Base-by-base conservation (phyloP, 2,797 vertebrate genomes). In the Neomorphus geoffroyi region DNA sequence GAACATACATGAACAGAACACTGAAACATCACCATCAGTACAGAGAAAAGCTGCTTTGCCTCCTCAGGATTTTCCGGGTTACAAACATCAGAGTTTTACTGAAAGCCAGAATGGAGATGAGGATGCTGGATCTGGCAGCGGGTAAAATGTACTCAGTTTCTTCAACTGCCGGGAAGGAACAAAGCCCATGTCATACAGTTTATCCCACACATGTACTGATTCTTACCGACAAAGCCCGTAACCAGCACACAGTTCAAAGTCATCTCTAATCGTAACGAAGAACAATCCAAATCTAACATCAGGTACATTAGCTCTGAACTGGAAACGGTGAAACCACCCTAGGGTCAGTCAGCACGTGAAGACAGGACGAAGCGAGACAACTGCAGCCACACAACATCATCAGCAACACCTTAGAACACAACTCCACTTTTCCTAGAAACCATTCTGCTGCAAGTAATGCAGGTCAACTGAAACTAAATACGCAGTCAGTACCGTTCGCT, bases 131-230 rank as follows among this genome's bases (percentile, higher is more conserved):
- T 18, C 50, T 32, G 81, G 43, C 26, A 95, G 30, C 18, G 79
- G n/a, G 66, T 13, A 79, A 83, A 45, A 72, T 0, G 3, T 11
- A 21, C 24, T 24, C 53, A 66, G 70, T 43, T 89, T 91, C 54
- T 90, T 62, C 53, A 88, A 37, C 70, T 61, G 74, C 80, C 78
- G 24, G 66, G 41, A 45, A 86, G 78, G 70, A 93, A 89, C 4
- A 91, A 96, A 48, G 48, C 57, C 84, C 67, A 70, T 28, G 50
- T 85, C 69, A 90, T 71, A 87, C 90, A 95, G 88, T 83, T 95
- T 84, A 87, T 77, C 96, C 74, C 94, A 96, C 97, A 97, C 92
- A 91, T 4, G 1, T 4, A 0, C 43, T 6, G 51, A 80, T 37
- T 66, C 69, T 28, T 37, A 27, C 23, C 27, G 17, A 66, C 37